phyloP scores from a whole-genome alignment of 2,888 invertebrate genomes.

The Thysanoteuthis rhombus region DNA sequence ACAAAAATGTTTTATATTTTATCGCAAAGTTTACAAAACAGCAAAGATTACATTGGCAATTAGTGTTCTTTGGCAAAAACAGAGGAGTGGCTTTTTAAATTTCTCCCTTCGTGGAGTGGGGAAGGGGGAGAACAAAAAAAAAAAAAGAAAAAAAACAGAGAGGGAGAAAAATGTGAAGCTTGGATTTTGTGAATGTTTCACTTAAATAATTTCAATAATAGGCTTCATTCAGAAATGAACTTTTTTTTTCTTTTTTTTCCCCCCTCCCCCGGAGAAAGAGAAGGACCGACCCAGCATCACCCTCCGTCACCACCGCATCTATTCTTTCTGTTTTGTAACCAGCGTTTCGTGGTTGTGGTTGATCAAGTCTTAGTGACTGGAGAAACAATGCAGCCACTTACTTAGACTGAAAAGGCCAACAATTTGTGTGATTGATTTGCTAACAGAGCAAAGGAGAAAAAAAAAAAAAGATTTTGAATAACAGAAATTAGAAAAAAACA shows the following conservation, averaged over 20 bases:
- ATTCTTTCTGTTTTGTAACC: neutral
- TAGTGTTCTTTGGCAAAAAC: neutral
- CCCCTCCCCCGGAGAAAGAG: neutral
- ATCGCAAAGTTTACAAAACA: neutral
- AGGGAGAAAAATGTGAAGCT: neutral
- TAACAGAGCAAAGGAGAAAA: neutral
- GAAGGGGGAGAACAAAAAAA: neutral
- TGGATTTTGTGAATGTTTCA: neutral
- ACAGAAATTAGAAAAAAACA: no score
- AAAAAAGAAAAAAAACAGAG: neutral
- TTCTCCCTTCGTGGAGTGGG: neutral
- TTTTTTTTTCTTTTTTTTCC: neutral
- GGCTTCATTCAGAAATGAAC: neutral
- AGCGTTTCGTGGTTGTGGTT: neutral
- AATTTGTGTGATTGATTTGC: neutral
- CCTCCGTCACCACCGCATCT: neutral
- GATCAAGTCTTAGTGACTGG: neutral
- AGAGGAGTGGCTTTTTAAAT: neutral
- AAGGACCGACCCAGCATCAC: neutral
- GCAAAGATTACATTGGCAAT: neutral
- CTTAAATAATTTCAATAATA: neutral
- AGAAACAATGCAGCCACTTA: neutral
- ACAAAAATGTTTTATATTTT: slow-evolving; percentile 12
- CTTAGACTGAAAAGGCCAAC: neutral
- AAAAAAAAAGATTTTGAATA: no score